Evolutionary conservation across 2,113 vertebrate genomes (phyloP), one percentile per base, ranked within the genome.

Genomic region (Scatophagus argus): DNA sequence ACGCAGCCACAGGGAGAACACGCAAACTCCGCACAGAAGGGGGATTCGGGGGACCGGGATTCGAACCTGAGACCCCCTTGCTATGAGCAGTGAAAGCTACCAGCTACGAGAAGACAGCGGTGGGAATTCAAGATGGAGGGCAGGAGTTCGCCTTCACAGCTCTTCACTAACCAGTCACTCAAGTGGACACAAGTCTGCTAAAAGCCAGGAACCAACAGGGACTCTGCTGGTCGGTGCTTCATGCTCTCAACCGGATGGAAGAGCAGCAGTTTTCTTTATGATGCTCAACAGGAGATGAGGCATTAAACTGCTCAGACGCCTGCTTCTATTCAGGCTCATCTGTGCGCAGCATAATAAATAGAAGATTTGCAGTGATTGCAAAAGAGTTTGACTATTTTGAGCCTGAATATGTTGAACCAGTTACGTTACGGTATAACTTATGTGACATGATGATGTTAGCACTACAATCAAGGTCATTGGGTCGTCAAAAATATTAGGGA

Each of bases 121-220:
- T 59, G 81, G 71, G 77, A 79, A 66, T 56, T 44, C 27, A 63
- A 66, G 46, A 44, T 6, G 16, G 68, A 36, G 64, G 72, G 44
- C 31, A 59, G 62, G 54, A 59, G 25, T 73, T 65, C 39, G 68
- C 63, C 60, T 64, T 61, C 72, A 43, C 52, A 19, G 51, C 58
- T 67, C 70, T 51, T 32, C 46, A 62, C 66, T 54, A 74, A 72
- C 46, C 69, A 76, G 76, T 76, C 59, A 36, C 55, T 83, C 67
- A 68, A 76, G 60, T 60, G 68, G 43, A 74, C 36, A 46, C 19
- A 52, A 63, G 80, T 21, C n/a, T 60, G 32, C 1, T 61, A 74
- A 54, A 54, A 67, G 46, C 62, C 55, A 36, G 47, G 73, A 66
- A 31, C 52, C 72, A 39, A 41, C 49, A 9, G 81, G 68, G 83